Evolutionary conservation across 2,888 invertebrate species (phyloP).

Genomic region (Neocrepidodera transversa): DNA sequence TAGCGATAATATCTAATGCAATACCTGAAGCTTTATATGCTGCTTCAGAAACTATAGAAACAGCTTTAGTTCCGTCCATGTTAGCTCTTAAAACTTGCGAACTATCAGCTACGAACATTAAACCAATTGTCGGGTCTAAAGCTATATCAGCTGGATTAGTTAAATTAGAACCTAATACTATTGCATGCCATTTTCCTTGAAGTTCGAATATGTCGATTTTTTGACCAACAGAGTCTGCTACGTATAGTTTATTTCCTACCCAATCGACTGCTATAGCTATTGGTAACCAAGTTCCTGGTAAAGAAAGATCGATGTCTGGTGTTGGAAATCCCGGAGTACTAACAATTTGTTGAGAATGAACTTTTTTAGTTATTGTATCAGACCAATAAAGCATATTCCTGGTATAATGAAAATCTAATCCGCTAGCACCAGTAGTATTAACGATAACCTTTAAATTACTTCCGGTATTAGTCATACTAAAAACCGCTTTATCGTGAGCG

Average conservation of each 20-base stretch:
- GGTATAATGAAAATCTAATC: conserved; percentile 83
- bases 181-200: conserved; percentile 85
- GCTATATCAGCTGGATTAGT: conserved; percentile 92
- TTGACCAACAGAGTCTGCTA: conserved; percentile 90
- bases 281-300: conserved; percentile 88
- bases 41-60: conserved; percentile 87
- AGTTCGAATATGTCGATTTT: conserved; percentile 94
- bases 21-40: conserved; percentile 94
- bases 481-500: conserved; percentile 75
- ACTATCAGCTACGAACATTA: conserved; percentile 87
- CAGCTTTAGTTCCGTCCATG: conserved; percentile 91
- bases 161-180: conserved; percentile 89
- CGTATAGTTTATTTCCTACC: conserved; percentile 95
- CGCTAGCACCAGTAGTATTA: conserved; percentile 85
- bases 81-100: conserved; percentile 85
- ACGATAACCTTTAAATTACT: conserved; percentile 70
- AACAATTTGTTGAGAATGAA: conserved; percentile 68
- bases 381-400: conserved; percentile 87
- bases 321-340: conserved; percentile 60
- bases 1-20: conserved; percentile 87
- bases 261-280: conserved; percentile 95
- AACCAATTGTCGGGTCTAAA: conserved; percentile 88
- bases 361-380: conserved; percentile 85
- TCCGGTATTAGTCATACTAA: conserved; percentile 74
- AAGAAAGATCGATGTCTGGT: conserved; percentile 70